Percentiles rank a stretch among this genome's conserved stretches.
These are phyloP conservation scores for Imbricaverruca yamaguchii DNA, from an alignment of 2,888 invertebrate genomes.

Conservation along the genomic window DNA sequence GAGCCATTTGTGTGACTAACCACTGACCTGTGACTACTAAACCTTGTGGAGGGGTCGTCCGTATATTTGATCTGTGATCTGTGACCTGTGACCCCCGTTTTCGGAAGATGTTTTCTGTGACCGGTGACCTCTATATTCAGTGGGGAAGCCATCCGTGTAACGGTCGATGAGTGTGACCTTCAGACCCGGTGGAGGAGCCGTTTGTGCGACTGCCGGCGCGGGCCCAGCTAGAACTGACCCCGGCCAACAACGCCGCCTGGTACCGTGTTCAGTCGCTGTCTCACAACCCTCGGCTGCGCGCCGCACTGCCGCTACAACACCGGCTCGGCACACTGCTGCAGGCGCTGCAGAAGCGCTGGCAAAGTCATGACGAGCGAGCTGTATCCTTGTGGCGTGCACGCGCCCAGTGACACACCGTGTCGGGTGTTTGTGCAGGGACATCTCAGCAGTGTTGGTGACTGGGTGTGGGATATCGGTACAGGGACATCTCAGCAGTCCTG, in stretches of 20 bases:
- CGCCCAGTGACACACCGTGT: too few species aligned
- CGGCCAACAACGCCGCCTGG: slow-evolving; percentile 71
- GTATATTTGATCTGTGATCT: too few species aligned
- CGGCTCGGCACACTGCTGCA: slow-evolving; percentile 60
- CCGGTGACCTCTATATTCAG: too few species aligned
- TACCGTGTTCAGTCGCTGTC: slow-evolving; percentile 73
- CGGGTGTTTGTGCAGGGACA: too few species aligned
- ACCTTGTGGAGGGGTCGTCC: too few species aligned
- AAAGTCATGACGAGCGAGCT: slow-evolving; percentile 48
- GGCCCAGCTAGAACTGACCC: slow-evolving; percentile 64
- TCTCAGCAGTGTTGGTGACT: too few species aligned
- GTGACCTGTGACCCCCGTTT: too few species aligned
- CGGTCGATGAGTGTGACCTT: background rate
- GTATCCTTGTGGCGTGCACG: slow-evolving; percentile 42
- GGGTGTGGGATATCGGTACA: too few species aligned
- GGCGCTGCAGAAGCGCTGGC: slow-evolving; percentile 71
- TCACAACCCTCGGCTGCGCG: slow-evolving; percentile 79
- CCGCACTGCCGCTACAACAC: slow-evolving; percentile 64
- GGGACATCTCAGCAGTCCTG: too few species aligned
- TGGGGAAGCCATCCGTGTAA: too few species aligned
- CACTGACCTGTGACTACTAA: too few species aligned
- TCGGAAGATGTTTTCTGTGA: background rate
- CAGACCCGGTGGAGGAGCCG: slow-evolving; percentile 21
- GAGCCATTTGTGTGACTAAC: too few species aligned
- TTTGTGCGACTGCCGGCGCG: slow-evolving; percentile 63